Evolutionary conservation across 2,888 invertebrate species (phyloP).

Genomic region (Vandiemenella viatica): DNA sequence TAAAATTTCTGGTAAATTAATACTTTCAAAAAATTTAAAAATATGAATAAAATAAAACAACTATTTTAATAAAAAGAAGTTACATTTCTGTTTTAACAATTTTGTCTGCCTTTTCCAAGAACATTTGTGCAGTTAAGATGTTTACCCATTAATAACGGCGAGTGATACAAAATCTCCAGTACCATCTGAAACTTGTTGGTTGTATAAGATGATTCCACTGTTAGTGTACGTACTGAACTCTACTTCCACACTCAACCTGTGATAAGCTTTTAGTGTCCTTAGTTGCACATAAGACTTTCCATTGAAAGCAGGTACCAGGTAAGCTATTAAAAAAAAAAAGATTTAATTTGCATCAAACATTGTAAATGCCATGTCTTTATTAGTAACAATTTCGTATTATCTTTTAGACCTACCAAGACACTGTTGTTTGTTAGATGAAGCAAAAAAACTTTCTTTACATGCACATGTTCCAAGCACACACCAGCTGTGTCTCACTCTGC

Average conservation of each 20-base stretch:
- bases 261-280: slow-evolving; percentile 63
- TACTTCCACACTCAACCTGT: slow-evolving; percentile 70
- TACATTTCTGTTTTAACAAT: no score
- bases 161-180: slow-evolving; percentile 75
- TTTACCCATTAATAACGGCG: slow-evolving; percentile 59
- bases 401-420: slow-evolving; percentile 37
- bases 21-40: no score
- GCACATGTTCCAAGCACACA: slow-evolving; percentile 59
- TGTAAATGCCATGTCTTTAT: slow-evolving; percentile 11
- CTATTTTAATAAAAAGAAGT: no score
- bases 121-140: no score
- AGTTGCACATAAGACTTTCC: slow-evolving; percentile 64
- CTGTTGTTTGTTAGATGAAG: slow-evolving; percentile 45
- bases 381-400: no score
- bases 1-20: no score
- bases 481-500: slow-evolving; percentile 51
- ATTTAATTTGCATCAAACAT: not conserved
- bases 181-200: slow-evolving; percentile 68
- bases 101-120: no score
- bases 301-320: slow-evolving; percentile 55
- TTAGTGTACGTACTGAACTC: slow-evolving; percentile 70
- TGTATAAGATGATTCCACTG: slow-evolving; percentile 71
- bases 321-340: slow-evolving; percentile 22
- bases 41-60: no score
- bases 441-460: slow-evolving; percentile 49